Conservation (phyloP, 2,888 invertebrate species). For the Phymatocera aterrima region DNA sequence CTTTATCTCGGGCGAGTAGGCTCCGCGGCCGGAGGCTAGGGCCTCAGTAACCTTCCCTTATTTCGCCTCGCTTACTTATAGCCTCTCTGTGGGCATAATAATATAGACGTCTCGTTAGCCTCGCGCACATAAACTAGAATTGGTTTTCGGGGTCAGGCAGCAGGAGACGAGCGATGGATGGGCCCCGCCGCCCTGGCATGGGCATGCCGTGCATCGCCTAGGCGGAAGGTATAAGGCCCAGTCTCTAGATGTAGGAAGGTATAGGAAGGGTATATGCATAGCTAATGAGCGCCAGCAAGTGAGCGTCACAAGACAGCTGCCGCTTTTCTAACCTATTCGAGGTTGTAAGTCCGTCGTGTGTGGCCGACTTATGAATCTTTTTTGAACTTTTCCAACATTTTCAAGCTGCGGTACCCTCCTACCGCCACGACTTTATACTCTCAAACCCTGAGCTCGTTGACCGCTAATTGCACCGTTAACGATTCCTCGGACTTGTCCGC, state of each 20-base stretch:
- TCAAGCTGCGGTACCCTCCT: background rate
- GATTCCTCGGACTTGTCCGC: slow-evolving; percentile 36
- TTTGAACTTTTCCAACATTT: slow-evolving; percentile 24
- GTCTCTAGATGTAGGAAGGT: background rate
- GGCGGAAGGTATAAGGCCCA: background rate
- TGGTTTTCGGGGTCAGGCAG: slow-evolving; percentile 60
- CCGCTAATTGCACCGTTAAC: slow-evolving; percentile 36
- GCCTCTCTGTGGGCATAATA: slow-evolving; percentile 65
- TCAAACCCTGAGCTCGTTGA: background rate
- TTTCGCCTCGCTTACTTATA: slow-evolving; percentile 25
- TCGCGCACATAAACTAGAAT: slow-evolving; percentile 64
- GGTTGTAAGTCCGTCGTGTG: slow-evolving; percentile 27
- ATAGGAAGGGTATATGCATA: slow-evolving; percentile 61
- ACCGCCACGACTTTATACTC: background rate
- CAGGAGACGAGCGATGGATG: slow-evolving; percentile 16
- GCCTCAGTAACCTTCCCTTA: slow-evolving; percentile 42
- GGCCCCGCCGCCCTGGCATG: no score
- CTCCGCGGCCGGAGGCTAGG: slow-evolving; percentile 28
- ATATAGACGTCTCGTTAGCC: slow-evolving; percentile 73
- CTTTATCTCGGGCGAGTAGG: slow-evolving; percentile 27
- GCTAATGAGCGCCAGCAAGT: slow-evolving; percentile 64
- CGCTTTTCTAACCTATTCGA: slow-evolving; percentile 37
- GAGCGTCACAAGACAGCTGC: slow-evolving; percentile 54
- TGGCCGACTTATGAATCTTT: slow-evolving; percentile 40
- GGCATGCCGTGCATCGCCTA: slow-evolving; percentile 12